These are phyloP conservation scores for Pomatostomus ruficeps DNA, from an alignment of 2,113 vertebrate species.

Conservation along the genomic window DNA sequence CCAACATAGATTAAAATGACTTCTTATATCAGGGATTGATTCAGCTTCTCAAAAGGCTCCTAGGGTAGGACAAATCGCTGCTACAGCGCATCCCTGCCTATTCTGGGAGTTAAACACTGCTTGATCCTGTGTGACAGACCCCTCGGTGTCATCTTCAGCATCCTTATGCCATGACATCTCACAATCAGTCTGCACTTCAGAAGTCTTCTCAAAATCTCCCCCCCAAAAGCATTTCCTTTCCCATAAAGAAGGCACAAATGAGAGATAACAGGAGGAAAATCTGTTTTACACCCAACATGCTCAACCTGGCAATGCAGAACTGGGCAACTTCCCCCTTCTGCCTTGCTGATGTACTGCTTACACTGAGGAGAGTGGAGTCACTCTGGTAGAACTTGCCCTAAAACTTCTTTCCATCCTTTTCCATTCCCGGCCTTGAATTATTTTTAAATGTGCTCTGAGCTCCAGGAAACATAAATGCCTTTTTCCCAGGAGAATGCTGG, in stretches of 20 bases:
- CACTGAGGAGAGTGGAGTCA: background rate
- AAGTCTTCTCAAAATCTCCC: background rate
- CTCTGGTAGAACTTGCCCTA: background rate
- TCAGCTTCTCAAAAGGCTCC: background rate
- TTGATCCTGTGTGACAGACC: background rate
- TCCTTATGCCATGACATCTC: background rate
- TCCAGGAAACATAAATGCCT: background rate
- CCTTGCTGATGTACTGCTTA: background rate
- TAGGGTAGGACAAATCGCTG: background rate
- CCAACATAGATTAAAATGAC: background rate
- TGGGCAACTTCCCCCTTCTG: background rate
- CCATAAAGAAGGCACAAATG: background rate
- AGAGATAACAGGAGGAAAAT: background rate
- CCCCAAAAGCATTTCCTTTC: background rate
- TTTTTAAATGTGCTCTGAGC: background rate
- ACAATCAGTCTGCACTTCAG: background rate
- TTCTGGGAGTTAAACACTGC: background rate
- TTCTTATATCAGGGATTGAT: background rate
- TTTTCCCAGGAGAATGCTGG: background rate
- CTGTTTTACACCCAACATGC: rapidly evolving
- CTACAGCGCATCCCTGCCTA: background rate
- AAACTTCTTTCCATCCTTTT: background rate
- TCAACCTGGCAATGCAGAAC: background rate
- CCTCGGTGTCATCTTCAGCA: background rate
- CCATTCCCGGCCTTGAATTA: background rate